Base-by-base conservation (phyloP, 2,113 vertebrate genomes). In the Mormyrus lacerda region DNA sequence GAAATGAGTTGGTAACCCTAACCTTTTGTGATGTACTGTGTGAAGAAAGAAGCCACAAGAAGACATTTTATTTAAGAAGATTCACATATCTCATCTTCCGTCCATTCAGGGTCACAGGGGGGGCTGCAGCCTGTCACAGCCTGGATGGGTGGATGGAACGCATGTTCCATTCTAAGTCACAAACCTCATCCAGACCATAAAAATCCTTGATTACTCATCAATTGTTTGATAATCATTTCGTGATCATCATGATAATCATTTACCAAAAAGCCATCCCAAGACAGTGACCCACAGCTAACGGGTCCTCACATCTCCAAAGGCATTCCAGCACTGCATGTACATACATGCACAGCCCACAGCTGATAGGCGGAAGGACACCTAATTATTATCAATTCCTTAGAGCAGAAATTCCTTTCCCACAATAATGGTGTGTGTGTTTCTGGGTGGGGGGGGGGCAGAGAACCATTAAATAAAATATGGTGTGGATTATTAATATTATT, bases 31-130 rank as follows among this genome's bases (percentile, higher is more conserved):
- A 79, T 79, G 73, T 79, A 2, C 35, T 79, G 39, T 79, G 73
- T 42, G 35, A 79, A 79, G 73, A 79, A 79, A 39, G 15, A 42
- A 79, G 73, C 73, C 73, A 19, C 13, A 39, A 35, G 73, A 35
- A 79, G 73, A 79, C 73, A 39, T 79, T 79, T 79, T 35, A 79
- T 42, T 79, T 79, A 79, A 79, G 73, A 79, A 79, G 73, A 79
- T 79, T 79, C 35, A 79, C 17, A 79, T 79, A 42, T 39, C 73
- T 42, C 65, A 73, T 31, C n/a, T 69, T 69, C 61, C n/a, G 13
- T 69, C 61, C 61, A 69, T 69, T 11, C 61, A 69, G 61, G 27
- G 61, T 31, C 9, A n/a, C n/a, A 27, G 61, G 10, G 58, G 61
- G 61, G n/a, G 1, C n/a, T 31, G 61, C 61, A 65, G 61, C 61